phyloP scores from a whole-genome alignment of 1,140 invertebrate genomes.

The Bradysia coprophila region DNA sequence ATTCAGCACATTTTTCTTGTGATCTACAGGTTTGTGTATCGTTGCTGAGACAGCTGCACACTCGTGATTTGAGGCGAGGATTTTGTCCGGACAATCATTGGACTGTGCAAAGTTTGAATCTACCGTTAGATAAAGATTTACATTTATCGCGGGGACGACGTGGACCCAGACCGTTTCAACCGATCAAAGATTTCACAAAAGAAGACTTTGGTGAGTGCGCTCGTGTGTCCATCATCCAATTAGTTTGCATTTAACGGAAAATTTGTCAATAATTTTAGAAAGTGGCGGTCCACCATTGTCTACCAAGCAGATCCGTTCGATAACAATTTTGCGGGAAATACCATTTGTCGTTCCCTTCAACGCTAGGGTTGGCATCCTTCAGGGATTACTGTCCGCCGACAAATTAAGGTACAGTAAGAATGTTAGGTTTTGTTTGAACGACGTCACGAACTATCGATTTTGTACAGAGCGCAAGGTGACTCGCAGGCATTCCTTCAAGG shows the following conservation, averaged over 20 bases:
- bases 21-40: conserved; percentile 38
- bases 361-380: conserved; percentile 70
- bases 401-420: conserved; percentile 22
- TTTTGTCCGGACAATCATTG: conserved; percentile 65
- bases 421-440: conserved; percentile 3
- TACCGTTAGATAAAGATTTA: conserved; percentile 41
- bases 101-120: conserved; percentile 48
- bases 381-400: conserved; percentile 37
- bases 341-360: conserved; percentile 87
- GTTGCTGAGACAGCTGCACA: conserved; percentile 61
- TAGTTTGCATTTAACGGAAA: not conserved
- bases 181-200: conserved; percentile 34
- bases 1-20: not conserved
- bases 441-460: not conserved
- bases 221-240: no score
- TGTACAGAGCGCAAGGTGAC: conserved; percentile 35
- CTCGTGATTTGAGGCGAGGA: conserved; percentile 48
- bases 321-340: conserved; percentile 76
- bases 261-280: not conserved
- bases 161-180: conserved; percentile 41
- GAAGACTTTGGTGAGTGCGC: conserved; percentile 47
- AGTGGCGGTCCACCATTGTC: conserved; percentile 55
- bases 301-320: conserved; percentile 68
- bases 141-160: conserved; percentile 33
- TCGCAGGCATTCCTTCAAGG: conserved; percentile 53